Evolutionary conservation across 2,113 vertebrate species (phyloP).

Genomic region (Murina feae): DNA sequence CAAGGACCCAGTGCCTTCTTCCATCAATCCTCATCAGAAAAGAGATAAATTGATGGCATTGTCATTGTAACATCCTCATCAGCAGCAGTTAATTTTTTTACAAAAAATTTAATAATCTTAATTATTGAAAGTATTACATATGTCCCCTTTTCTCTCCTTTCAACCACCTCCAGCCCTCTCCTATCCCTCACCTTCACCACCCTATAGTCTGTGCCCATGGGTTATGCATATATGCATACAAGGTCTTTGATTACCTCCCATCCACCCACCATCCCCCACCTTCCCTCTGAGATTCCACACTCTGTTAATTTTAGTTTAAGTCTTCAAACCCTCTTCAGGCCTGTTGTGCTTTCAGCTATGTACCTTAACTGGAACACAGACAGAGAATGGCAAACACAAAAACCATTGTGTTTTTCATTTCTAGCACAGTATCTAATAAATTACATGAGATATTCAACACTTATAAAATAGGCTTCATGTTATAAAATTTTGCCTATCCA

Average conservation of each 20-base stretch:
- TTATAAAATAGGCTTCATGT: not conserved
- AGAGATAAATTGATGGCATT: not conserved
- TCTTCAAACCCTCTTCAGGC: not conserved
- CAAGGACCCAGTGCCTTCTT: not conserved
- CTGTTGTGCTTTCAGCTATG: not conserved
- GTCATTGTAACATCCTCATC: not conserved
- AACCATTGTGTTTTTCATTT: not conserved
- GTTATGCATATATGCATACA: too few relatives aligned
- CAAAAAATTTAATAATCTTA: too few relatives aligned
- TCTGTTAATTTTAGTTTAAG: too few relatives aligned
- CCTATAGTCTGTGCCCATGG: too few relatives aligned
- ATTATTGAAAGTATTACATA: too few relatives aligned
- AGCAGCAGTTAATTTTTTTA: not conserved
- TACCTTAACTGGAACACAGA: not conserved
- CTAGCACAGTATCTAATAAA: not conserved
- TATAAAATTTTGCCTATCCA: not conserved
- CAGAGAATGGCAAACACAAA: not conserved
- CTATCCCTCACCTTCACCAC: too few relatives aligned
- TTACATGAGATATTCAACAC: not conserved
- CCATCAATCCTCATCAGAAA: not conserved
- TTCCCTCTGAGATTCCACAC: too few relatives aligned
- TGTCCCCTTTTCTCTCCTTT: too few relatives aligned
- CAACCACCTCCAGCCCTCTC: too few relatives aligned
- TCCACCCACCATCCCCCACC: too few relatives aligned
- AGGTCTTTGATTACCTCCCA: too few relatives aligned